Base-by-base conservation (phyloP, 2,113 vertebrate species). In the Phrynosoma blainvillii region DNA sequence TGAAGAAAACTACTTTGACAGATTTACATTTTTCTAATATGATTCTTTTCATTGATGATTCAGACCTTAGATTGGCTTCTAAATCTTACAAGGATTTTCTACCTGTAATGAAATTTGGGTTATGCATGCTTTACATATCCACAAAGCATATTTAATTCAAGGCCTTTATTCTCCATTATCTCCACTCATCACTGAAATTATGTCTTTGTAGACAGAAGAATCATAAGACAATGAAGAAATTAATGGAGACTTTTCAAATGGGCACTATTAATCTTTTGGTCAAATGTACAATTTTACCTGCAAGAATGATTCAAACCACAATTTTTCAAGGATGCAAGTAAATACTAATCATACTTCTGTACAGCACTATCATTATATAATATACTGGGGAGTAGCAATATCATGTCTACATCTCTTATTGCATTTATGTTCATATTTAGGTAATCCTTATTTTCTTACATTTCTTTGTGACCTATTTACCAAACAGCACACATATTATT, bases 11-110 rank as follows among this genome's bases (percentile, higher is more conserved):
- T 42, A 27, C 74, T 84, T 88, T 70, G 13, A 77, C 79, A 36
- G 25, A 83, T 85, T 83, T 89, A 89, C 77, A 75, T 12, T 86
- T 90, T 71, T 54, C 47, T 66, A 54, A 76, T 75, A 79, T 79
- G 54, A 76, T 92, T 74, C 36, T 83, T n/a, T 54, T 52, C 47
- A 88, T n/a, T 18, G 82, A 80, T 73, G 56, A 88, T 83, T 83
- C 88, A 89, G 42, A 80, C 70, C 59, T 82, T 80, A 32, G 81
- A 75, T n/a, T 36, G 27, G 42, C 66, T 40, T 23, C 82, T 5
- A 83, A 88, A 79, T 79, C 13, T 40, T 85, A 79, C 36, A 87
- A 87, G 56, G 79, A 75, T 82, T 65, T n/a, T 82, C 18, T 75
- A 25, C n/a, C 36, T 7, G 52, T 87, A 82, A 82, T 87, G 27